Evolutionary conservation across 2,113 vertebrate species (phyloP).

Genomic region (Hippocampus mohnikei): DNA sequence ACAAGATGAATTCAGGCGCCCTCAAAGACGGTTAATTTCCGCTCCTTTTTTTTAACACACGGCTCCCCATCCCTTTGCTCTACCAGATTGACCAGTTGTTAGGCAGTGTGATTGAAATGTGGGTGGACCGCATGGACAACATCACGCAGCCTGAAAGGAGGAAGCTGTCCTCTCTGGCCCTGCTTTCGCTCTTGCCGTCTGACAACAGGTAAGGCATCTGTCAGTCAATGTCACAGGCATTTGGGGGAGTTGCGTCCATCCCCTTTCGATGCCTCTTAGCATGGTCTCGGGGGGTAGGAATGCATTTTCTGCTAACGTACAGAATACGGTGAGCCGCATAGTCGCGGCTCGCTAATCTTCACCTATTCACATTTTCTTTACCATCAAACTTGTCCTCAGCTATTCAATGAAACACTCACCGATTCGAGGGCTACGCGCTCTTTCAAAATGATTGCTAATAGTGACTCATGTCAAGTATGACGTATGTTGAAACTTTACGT

Average conservation of each 20-base stretch:
- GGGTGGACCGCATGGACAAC: conserved; percentile 98
- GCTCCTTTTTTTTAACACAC: background rate
- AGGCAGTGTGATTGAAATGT: conserved; percentile 93
- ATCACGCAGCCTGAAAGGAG: conserved; percentile 97
- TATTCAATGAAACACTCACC: too few species aligned
- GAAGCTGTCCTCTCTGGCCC: conserved; percentile 91
- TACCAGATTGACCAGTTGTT: conserved; percentile 85
- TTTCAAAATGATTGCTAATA: too few species aligned
- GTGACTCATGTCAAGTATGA: too few species aligned
- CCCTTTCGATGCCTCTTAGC: background rate
- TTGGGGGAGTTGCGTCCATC: conserved; percentile 7
- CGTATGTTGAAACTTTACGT: too few species aligned
- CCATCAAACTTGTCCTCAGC: too few species aligned
- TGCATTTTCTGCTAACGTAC: background rate
- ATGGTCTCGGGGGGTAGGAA: background rate
- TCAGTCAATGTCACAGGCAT: conserved; percentile 14
- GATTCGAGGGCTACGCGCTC: too few species aligned
- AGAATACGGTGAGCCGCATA: too few species aligned
- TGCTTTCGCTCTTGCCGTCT: conserved; percentile 91
- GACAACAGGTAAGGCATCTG: conserved; percentile 78
- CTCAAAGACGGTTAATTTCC: background rate
- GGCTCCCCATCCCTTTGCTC: background rate
- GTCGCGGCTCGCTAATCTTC: too few species aligned
- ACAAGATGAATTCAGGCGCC: conserved; percentile 4
- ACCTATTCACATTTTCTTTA: too few species aligned